Evolutionary conservation across 2,113 vertebrate species (phyloP), one percentile per base, ranked within the genome.

Genomic region (Gadus chalcogrammus): DNA sequence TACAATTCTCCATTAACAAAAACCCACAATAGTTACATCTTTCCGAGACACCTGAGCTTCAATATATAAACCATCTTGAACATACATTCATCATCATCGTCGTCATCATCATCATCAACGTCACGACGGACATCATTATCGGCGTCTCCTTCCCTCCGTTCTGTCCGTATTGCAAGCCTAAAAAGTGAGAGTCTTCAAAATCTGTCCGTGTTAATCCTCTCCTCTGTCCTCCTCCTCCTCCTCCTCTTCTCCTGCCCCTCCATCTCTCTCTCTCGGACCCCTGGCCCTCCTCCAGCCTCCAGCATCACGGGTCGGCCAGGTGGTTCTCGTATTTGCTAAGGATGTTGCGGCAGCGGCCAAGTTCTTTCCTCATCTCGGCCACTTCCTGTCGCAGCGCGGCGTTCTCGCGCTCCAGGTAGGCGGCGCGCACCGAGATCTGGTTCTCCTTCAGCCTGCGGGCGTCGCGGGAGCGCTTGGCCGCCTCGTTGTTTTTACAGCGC

Each of bases 401-500:
- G 5, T 98, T 98, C 84, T 98, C 95, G 56, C 95, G 90, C 86
- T 97, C 96, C 87, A 98, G 91, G 89, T 95, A 98, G 72, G 95
- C 93, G 0, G 96, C 96, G 0, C 96, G 94, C 69, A 97, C 95
- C 0, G 95, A 92, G 72, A 96, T 96, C 90, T 96, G 95, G 86
- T 97, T 97, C 90, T 97, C 96, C 88, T 98, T 98, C 12, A 96
- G 89, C 12, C 96, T 91, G 53, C 96, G 93, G 1, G 96, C 95
- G 0, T 98, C 96, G 3, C 96, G 91, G 0, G 96, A 98, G 5
- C 96, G 94, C 85, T 97, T 97, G 0, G 96, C 96, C 0, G 95
- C 96, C 62, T 96, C 95, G 0, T 97, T 98, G 88, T 98, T 97
- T 88, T 95, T 96, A 71, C 92, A 93, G 42, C 95, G 86, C 38